Evolutionary conservation across 2,113 vertebrate species (phyloP).

Genomic region (Gallinago media): DNA sequence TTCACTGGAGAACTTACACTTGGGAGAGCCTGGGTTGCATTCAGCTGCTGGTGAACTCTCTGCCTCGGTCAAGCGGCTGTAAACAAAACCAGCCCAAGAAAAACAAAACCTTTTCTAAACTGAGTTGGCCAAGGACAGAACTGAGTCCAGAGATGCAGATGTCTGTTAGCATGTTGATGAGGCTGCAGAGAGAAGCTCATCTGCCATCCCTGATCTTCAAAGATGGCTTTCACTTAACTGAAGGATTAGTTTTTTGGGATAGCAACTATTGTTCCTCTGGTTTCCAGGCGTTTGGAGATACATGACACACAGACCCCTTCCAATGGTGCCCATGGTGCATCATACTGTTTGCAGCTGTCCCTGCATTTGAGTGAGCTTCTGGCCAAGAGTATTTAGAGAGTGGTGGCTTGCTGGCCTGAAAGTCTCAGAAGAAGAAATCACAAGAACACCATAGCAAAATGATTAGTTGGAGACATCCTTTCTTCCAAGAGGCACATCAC

Average conservation of each 20-base stretch:
- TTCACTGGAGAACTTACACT: conserved; percentile 41
- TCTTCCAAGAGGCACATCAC: not conserved
- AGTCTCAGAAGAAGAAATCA: not conserved
- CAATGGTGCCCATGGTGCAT: not conserved
- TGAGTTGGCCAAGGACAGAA: conserved; percentile 15
- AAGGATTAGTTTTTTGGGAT: not conserved
- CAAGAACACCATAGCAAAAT: not conserved
- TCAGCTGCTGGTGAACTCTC: conserved; percentile 56
- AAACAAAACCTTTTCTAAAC: conserved; percentile 52
- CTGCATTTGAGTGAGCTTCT: not conserved
- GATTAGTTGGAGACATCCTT: not conserved
- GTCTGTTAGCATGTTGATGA: not conserved
- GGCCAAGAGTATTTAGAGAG: not conserved
- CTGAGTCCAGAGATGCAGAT: conserved; percentile 12
- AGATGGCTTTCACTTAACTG: not conserved
- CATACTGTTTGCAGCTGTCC: not conserved
- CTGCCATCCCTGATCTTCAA: not conserved
- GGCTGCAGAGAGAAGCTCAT: conserved; percentile 3
- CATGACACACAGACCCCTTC: not conserved
- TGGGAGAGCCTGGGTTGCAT: conserved; percentile 25
- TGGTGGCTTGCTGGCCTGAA: not conserved
- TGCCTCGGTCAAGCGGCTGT: conserved; percentile 18
- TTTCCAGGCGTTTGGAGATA: not conserved
- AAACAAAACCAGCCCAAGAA: conserved; percentile 59
- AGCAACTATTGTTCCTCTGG: not conserved